Evolutionary conservation across 2,113 vertebrate genomes (phyloP).

Genomic region (Andinoacara biseriatus): DNA sequence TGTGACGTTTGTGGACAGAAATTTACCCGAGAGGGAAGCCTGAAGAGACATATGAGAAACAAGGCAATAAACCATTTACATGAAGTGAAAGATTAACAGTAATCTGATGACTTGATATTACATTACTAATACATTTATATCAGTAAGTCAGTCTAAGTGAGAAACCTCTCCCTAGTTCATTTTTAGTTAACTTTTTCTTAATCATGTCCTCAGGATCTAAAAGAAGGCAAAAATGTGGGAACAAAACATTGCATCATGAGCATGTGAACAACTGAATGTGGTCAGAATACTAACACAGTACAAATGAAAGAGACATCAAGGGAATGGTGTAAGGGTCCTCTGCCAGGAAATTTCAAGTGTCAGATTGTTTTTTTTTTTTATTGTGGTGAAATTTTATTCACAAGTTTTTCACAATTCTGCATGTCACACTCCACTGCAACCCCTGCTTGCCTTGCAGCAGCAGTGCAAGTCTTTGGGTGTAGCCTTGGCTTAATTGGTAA

Average conservation of each 20-base stretch:
- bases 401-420: not conserved
- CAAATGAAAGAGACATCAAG: too few species aligned
- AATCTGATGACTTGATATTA: not conserved
- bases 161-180: too few species aligned
- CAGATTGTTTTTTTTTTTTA: too few species aligned
- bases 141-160: too few species aligned
- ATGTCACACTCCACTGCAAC: not conserved
- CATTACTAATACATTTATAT: not conserved
- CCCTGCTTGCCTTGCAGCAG: not conserved
- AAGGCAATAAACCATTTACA: conserved; percentile 8
- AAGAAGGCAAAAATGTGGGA: too few species aligned
- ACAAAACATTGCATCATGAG: too few species aligned
- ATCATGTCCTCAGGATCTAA: too few species aligned
- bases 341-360: too few species aligned
- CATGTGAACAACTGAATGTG: too few species aligned
- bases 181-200: too few species aligned
- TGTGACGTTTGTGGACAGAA: conserved; percentile 8
- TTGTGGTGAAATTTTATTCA: not conserved
- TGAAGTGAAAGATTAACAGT: not conserved
- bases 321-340: too few species aligned
- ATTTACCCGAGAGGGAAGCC: conserved; percentile 9
- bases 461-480: not conserved
- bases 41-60: conserved; percentile 3
- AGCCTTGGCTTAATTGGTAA: not conserved
- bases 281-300: too few species aligned